Evolutionary conservation across 2,113 vertebrate genomes (phyloP), one percentile per base, ranked within the genome.

Genomic region (Hystrix brachyura): DNA sequence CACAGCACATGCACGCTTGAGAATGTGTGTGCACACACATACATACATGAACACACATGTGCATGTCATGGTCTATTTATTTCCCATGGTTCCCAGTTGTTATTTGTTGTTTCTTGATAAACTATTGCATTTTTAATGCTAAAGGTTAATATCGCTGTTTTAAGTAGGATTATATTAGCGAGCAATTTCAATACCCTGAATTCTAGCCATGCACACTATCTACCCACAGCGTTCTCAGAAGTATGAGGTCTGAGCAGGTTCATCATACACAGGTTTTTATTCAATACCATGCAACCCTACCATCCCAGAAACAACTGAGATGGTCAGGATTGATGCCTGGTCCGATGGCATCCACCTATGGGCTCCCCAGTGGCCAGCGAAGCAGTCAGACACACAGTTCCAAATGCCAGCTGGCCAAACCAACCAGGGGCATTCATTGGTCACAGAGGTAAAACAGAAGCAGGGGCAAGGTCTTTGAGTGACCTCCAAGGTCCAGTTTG

Each of bases 1-100:
- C 1, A 15, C 1, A 59, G 43, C 27, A 17, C 0, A 2, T 6
- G 2, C 60, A 7, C 6, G 18, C 43, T 27, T 71, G 53, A 57
- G 13, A 59, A 51, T 32, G 17, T 43, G 17, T 48, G n/a, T 27
- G n/a, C 18, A 5, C 34, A 17, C 12, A 18, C 21, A 14, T n/a
- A 69, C n/a, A 51, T n/a, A 57, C 6, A 43, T 0, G 67, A 0
- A 25, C 3, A n/a, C 6, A 9, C 38, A 72, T 8, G 57, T 53
- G 92, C 19, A 17, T 3, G 0, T 7, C 15, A 34, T 0, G 13
- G 27, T 71, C 55, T 51, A 17, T 78, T 80, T 53, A 13, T 82
- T 74, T 62, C 13, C 53, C 55, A 21, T 5, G 29, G 11, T 78
- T 59, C 34, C 79, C 53, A 3, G 62, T 1, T 25, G n/a, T 57